phyloP scores from a whole-genome alignment of 2,113 vertebrate species.

The Zingel zingel region DNA sequence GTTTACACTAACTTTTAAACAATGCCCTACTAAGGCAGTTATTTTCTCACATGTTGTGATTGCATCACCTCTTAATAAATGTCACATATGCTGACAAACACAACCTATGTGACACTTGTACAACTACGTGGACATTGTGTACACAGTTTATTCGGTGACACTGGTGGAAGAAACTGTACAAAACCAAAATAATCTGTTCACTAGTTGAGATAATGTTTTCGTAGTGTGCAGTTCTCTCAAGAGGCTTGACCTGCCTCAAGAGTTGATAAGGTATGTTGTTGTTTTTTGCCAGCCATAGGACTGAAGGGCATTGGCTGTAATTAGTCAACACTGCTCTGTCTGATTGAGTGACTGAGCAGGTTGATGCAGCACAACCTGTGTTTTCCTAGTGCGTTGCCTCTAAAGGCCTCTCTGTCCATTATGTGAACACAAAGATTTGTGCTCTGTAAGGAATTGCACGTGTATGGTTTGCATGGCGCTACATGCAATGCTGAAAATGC shows the following conservation, averaged over 20 bases:
- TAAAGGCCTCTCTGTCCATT: conserved; percentile 62
- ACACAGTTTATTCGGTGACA: conserved; percentile 4
- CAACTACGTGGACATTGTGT: conserved; percentile 15
- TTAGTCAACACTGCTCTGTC: conserved; percentile 47
- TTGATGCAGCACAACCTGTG: conserved; percentile 61
- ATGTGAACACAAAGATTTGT: conserved; percentile 77
- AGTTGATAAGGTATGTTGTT: conserved; percentile 49
- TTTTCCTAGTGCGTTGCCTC: conserved; percentile 51
- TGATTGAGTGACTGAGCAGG: conserved; percentile 55
- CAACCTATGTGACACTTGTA: background rate
- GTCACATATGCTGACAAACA: conserved; percentile 15
- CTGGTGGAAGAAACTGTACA: conserved; percentile 21
- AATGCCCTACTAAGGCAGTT: background rate
- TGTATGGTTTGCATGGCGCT: conserved; percentile 55
- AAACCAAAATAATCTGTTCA: conserved; percentile 29
- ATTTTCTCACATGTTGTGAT: conserved; percentile 3
- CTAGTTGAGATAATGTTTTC: conserved; percentile 53
- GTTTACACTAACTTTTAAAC: conserved; percentile 10
- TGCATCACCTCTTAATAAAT: conserved; percentile 23
- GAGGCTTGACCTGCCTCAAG: conserved; percentile 43
- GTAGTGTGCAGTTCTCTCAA: conserved; percentile 28
- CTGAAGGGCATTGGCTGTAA: conserved; percentile 55
- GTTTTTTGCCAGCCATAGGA: conserved; percentile 20
- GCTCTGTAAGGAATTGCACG: conserved; percentile 55
- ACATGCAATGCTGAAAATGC: conserved; percentile 67